Evolutionary conservation across 2,888 invertebrate species (phyloP), one percentile per base, ranked within the genome.

Genomic region (Adineta ricciae): DNA sequence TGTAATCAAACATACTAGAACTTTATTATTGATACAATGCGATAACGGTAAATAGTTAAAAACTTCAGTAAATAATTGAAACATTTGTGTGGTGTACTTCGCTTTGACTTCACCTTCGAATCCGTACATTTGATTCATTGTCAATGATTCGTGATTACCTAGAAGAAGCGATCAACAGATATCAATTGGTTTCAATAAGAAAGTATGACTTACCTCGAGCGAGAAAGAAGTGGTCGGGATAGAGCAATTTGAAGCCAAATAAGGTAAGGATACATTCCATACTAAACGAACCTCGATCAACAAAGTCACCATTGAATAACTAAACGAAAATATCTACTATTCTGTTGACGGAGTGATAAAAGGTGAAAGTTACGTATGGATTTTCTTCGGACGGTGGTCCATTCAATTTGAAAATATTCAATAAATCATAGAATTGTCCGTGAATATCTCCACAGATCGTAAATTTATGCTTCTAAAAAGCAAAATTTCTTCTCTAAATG

Each of bases 71-170:
- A 99, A 99, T 83, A 98, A 92, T 87, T 97, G 95, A 0, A 96
- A 95, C 97, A 99, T 98, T 90, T 96, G 94, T 38, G 93, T 92
- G 1, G 85, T 72, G 84, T 91, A 99, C 91, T 99, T 99, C 11
- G 95, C 93, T 88, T 95, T 95, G 0, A 99, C 98, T 92, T 99
- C 99, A 1, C 98, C 99, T 87, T 96, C 95, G 92, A 99, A 99
- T 1, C 99, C 99, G 91, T 99, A 99, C 95, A 99, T 97, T 91
- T 96, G 95, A 91, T 99, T 99, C 98, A 99, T 99, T 86, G 95
- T 96, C 82, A 94, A 93, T 88, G 96, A 96, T 90, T 99, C 98
- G 90, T 99, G 98, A 91, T 99, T 99, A 27, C 97, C 96, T 96
- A 90, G 1, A 89, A 89, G 86, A 52, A 84, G 24, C 14, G 21